Base-by-base conservation (phyloP, 2,113 vertebrate genomes). In the Melospiza melodia region DNA sequence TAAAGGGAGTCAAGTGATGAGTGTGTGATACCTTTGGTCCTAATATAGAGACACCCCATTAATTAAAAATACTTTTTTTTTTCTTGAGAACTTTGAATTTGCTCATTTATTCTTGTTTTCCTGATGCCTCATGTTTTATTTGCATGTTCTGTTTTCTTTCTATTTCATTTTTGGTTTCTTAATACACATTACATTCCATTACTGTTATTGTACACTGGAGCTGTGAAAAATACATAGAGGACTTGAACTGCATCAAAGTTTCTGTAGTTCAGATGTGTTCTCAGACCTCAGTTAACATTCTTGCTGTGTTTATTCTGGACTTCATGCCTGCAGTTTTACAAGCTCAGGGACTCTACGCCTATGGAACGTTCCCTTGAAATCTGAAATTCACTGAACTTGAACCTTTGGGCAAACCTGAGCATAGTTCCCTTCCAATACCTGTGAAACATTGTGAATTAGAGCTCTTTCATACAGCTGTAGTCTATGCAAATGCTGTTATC, bases 251-350 rank as follows among this genome's bases (percentile, higher is more conserved):
- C 54, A 78, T 95, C 89, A 89, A 91, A 92, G 87, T 90, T 79
- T 13, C 66, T 84, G 57, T 58, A 90, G 80, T 79, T 74, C 71
- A 85, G 80, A 91, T 65, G 41, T 82, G 81, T 87, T 95, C 84
- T 93, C 66, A 96, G 74, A 37, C 62, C 71, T 85, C 93, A 69
- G 89, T 72, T 57, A 61, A 87, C 84, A 87, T 95, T 96, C 89
- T 93, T 91, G 41, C 81, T 68, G 49, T 91, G 73, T 95, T 95
- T 97, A 87, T 95, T 91, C 91, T 93, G 96, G 89, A 94, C 44
- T 79, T 89, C 49, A 43, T 79, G 74, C 84, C 66, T 79, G 10
- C 14, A 20, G 5, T 89, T 96, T 94, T 89, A 95, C 84, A 95
- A 94, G 91, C 77, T 81, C 49, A 54, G 84, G 69, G 89, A 73